Base-by-base conservation (phyloP, 2,797 vertebrate genomes). In the Fundulus diaphanus region DNA sequence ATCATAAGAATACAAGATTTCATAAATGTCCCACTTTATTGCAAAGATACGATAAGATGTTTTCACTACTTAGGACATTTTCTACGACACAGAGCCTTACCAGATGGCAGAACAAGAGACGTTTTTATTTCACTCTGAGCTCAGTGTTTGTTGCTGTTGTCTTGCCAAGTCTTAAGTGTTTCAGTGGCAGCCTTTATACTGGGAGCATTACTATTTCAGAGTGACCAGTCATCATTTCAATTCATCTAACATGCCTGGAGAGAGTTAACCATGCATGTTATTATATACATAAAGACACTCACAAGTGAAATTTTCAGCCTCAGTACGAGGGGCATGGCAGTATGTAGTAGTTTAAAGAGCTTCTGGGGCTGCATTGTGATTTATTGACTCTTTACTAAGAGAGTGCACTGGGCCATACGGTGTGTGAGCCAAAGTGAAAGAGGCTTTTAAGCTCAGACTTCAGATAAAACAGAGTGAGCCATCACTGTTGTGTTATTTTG, bases 151-250 rank as follows among this genome's bases (percentile, higher is more conserved):
- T n/a, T 69, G 31, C 78, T 70, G 79, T 86, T 83, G 86, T 86
- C 82, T n/a, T 74, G 81, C 83, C 81, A 84, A 77, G 66, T 78
- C 79, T 69, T 86, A 87, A 91, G 89, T 86, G 83, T 88, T 85
- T 54, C 57, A 80, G 80, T 79, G 52, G 82, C 79, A 87, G 70
- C 63, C 68, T 86, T 83, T 70, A 84, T 76, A 68, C 61, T 70
- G 51, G 74, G 71, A 33, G 63, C 3, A 68, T 86, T 80, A 73
- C 67, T 73, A 46, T 77, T 84, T 56, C 57, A 59, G 78, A 84
- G 71, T 80, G 76, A 82, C 86, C 79, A 87, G 78, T 67, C 76
- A 81, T 67, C 59, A 67, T 72, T 72, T 83, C 85, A 77, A 70
- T 82, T 78, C 61, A 73, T 83, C 70, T 75, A 48, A 49, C 74